Evolutionary conservation across 2,113 vertebrate species (phyloP).

Genomic region (Xiphophorus couchianus): DNA sequence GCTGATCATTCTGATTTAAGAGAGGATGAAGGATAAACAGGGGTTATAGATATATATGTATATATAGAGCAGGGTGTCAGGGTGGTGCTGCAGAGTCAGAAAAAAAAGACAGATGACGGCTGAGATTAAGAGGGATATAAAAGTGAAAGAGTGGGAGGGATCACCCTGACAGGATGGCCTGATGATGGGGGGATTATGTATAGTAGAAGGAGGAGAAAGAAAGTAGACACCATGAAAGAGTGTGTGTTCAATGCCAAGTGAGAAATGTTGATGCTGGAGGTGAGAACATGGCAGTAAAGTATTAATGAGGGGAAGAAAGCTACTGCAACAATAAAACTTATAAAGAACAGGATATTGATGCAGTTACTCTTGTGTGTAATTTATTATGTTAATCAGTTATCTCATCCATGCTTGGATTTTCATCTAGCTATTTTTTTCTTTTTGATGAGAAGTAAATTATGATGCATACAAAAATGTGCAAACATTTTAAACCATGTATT

Average conservation of each 20-base stretch:
- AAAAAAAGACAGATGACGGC: constrained; percentile 2
- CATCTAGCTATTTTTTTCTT: neutral
- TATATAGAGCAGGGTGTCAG: neutral
- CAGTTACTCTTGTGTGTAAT: neutral
- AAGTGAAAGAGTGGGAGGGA: constrained; percentile 40
- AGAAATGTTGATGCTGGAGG: constrained; percentile 45
- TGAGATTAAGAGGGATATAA: constrained; percentile 51
- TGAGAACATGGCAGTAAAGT: constrained; percentile 31
- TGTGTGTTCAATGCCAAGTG: constrained; percentile 20
- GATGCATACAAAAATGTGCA: too few relatives aligned
- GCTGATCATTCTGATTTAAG: constrained; percentile 26
- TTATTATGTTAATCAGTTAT: neutral
- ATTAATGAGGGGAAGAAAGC: constrained; percentile 16
- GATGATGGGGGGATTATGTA: constrained; percentile 45
- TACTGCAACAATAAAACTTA: constrained; percentile 6
- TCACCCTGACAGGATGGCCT: constrained; percentile 28
- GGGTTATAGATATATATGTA: neutral
- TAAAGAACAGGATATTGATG: constrained; percentile 33
- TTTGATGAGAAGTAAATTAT: neutral
- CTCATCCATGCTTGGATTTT: neutral
- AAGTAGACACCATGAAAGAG: constrained; percentile 49
- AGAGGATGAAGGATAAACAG: constrained; percentile 28
- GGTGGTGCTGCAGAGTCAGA: constrained; percentile 40
- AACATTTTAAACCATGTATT: too few relatives aligned
- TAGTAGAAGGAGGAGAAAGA: constrained; percentile 29